Evolutionary conservation across 2,888 invertebrate genomes (phyloP).

Genomic region (Cyclophora albipunctata): DNA sequence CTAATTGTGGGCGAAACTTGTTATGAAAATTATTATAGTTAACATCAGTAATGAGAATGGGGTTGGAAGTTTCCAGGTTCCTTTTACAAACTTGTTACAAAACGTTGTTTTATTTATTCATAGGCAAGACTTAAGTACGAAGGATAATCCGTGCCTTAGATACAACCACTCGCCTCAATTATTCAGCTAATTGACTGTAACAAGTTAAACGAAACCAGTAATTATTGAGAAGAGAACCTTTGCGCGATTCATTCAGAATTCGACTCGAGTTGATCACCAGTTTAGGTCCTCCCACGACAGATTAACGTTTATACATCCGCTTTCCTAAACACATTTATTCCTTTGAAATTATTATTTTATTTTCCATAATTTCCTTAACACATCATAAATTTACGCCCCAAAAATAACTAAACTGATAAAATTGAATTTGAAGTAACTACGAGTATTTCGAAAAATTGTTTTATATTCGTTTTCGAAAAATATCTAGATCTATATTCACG

Average conservation of each 20-base stretch:
- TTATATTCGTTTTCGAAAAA: too few species aligned
- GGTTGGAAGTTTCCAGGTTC: conserved; percentile 20
- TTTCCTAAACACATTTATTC: too few species aligned
- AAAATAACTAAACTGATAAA: too few species aligned
- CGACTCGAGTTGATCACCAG: not conserved
- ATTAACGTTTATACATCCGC: too few species aligned
- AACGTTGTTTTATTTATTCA: conserved; percentile 25
- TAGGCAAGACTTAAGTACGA: conserved; percentile 14
- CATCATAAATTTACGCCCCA: too few species aligned
- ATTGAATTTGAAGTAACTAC: too few species aligned
- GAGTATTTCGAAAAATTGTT: too few species aligned
- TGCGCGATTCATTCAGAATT: conserved; percentile 5
- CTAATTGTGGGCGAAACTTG: too few species aligned
- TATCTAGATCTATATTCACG: too few species aligned
- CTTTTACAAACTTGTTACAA: not conserved
- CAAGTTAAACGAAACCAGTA: conserved; percentile 14
- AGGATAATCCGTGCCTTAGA: conserved; percentile 23
- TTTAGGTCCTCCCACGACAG: too few species aligned
- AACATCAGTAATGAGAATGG: conserved; percentile 19
- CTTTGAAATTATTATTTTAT: too few species aligned
- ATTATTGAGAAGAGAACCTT: conserved; percentile 6
- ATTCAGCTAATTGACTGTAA: conserved; percentile 28
- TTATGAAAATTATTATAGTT: conserved; percentile 3
- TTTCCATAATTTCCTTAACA: too few species aligned
- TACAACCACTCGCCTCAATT: conserved; percentile 26